phyloP scores from a whole-genome alignment of 2,888 invertebrate species.

The Euphydryas editha region DNA sequence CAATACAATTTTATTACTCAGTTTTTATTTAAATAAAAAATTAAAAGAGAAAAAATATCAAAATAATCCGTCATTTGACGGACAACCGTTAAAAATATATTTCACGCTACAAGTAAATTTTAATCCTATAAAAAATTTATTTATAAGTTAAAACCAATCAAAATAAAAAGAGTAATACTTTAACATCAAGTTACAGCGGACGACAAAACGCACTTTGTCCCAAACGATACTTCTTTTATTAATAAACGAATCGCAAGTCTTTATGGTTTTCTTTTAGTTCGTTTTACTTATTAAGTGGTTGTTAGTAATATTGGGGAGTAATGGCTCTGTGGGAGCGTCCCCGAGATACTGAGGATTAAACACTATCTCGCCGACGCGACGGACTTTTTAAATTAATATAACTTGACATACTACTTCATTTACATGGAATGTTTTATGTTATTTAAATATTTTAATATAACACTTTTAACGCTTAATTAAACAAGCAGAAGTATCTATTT shows the following conservation, averaged over 20 bases:
- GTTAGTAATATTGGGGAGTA: constrained; percentile 10
- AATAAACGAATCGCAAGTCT: constrained; percentile 4
- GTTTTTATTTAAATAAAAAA: too few relatives aligned
- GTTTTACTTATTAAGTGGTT: constrained; percentile 8
- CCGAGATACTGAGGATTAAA: constrained; percentile 6
- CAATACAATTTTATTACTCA: too few relatives aligned
- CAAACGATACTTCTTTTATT: background rate
- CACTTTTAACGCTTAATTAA: too few relatives aligned
- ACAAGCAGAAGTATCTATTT: too few relatives aligned
- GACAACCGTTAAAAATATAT: too few relatives aligned
- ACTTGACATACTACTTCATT: background rate
- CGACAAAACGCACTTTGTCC: background rate
- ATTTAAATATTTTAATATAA: background rate
- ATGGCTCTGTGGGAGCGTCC: background rate
- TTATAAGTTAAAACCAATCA: background rate
- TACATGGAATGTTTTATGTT: background rate
- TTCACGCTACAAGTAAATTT: too few relatives aligned
- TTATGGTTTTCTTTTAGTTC: background rate
- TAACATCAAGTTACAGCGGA: background rate
- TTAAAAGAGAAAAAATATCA: too few relatives aligned
- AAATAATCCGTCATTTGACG: too few relatives aligned
- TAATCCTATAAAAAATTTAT: background rate
- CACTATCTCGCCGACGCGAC: background rate
- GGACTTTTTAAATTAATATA: background rate
- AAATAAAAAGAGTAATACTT: background rate